Evolutionary conservation across 2,888 invertebrate genomes (phyloP), one percentile per base, ranked within the genome.

Genomic region (Drosophila limbata): DNA sequence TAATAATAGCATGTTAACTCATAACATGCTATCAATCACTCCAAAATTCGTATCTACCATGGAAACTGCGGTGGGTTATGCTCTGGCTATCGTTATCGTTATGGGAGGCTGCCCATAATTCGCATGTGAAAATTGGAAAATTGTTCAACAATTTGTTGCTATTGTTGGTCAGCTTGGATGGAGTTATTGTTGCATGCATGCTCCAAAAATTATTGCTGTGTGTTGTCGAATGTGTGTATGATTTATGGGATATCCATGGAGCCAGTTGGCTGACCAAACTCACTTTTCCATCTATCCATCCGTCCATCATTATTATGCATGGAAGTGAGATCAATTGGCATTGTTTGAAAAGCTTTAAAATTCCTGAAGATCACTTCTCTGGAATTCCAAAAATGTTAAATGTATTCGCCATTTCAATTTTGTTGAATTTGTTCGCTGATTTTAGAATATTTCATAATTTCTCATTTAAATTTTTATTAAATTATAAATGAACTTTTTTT

Each of bases 21-120:
- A 88, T 84, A 82, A 85, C 87, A 91, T 90, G 85, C 89, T 81
- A 90, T 90, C 90, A 89, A 90, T 91, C 88, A 89, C 79, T 88
- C 70, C 73, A 74, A 80, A 89, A 65, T 69, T 74, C 62, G 57
- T 62, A 87, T 68, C 89, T 63, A 60, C 63, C 59, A 44, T 63
- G 42, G 60, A 66, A 48, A 57, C 48, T 86, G 80, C 51, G 84
- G 67, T 77, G 74, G 79, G 79, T 42, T 77, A 66, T 62, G 44
- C 66, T 75, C 47, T 9, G 45, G 40, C 53, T 37, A 55, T 56
- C 57, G 61, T 59, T 37, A 55, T 56, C 57, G 61, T 61, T 66
- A 59, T 73, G 67, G 59, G 39, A 53, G 63, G 48, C 48, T 74
- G 56, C 60, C 56, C 70, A 80, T 86, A 86, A 86, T 84, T 88